phyloP scores from a whole-genome alignment of 2,797 vertebrate species.

The Luscinia luscinia region DNA sequence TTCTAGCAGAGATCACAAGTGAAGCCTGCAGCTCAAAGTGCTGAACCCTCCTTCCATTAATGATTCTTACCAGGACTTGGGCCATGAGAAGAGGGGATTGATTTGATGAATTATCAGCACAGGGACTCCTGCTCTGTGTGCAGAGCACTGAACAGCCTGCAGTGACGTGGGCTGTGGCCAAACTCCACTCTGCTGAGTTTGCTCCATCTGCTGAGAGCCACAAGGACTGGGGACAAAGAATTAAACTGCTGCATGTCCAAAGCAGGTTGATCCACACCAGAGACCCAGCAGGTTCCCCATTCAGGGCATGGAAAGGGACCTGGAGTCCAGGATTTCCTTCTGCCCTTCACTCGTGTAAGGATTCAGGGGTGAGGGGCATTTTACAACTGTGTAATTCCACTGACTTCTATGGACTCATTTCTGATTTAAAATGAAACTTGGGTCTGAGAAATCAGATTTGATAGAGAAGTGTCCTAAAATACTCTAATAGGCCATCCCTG shows the following conservation, averaged over 20 bases:
- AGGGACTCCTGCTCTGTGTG: fast-evolving
- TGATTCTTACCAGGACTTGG: not conserved
- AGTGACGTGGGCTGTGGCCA: not conserved
- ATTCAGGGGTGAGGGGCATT: not conserved
- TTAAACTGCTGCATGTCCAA: not conserved
- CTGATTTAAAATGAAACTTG: not conserved
- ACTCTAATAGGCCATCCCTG: not conserved
- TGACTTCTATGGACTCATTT: not conserved
- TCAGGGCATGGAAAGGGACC: not conserved
- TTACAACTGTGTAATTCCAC: not conserved
- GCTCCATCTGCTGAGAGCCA: not conserved
- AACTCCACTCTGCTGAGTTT: not conserved
- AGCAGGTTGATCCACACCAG: not conserved
- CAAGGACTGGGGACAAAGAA: not conserved
- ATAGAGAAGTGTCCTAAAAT: not conserved
- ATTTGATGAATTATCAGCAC: not conserved
- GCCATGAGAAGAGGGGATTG: not conserved
- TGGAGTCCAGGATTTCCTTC: not conserved
- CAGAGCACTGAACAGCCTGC: not conserved
- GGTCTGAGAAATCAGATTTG: not conserved
- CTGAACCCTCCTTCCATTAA: not conserved
- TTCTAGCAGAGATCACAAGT: not conserved
- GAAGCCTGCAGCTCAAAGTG: not conserved
- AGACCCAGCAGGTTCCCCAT: not conserved
- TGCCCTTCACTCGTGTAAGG: not conserved